phyloP scores from a whole-genome alignment of 2,888 invertebrate species.

The Lasioglossum villosulum region DNA sequence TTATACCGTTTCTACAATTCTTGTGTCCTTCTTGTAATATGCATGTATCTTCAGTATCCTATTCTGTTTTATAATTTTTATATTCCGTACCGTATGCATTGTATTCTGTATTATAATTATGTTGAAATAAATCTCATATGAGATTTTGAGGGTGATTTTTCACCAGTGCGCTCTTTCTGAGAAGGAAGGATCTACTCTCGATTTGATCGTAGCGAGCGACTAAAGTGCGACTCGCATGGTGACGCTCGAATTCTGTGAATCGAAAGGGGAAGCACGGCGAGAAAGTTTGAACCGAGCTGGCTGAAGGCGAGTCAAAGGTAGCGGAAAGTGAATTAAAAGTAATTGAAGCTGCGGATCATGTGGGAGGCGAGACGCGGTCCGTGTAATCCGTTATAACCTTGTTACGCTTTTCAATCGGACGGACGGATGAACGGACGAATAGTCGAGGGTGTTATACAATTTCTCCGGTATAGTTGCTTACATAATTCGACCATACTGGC shows the following conservation, averaged over 20 bases:
- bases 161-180: too few species aligned
- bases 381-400: conserved; percentile 63
- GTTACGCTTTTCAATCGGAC: conserved; percentile 57
- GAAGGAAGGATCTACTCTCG: too few species aligned
- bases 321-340: neutral
- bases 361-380: conserved; percentile 30
- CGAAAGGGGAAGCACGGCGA: neutral
- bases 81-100: too few species aligned
- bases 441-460: conserved; percentile 60
- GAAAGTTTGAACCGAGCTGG: neutral
- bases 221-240: too few species aligned
- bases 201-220: too few species aligned
- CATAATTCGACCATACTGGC: conserved; percentile 49
- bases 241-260: neutral
- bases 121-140: too few species aligned
- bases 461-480: conserved; percentile 43
- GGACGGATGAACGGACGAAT: conserved; percentile 44
- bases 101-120: too few species aligned
- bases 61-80: too few species aligned
- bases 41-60: too few species aligned
- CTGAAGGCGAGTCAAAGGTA: neutral
- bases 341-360: conserved; percentile 20
- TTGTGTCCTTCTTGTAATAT: too few species aligned
- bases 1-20: too few species aligned
- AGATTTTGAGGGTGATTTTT: too few species aligned